A percentile compares a stretch with the other conserved stretches of the same genome.
phyloP scores from a whole-genome alignment of 2,113 vertebrate genomes.

The Agapornis roseicollis region DNA sequence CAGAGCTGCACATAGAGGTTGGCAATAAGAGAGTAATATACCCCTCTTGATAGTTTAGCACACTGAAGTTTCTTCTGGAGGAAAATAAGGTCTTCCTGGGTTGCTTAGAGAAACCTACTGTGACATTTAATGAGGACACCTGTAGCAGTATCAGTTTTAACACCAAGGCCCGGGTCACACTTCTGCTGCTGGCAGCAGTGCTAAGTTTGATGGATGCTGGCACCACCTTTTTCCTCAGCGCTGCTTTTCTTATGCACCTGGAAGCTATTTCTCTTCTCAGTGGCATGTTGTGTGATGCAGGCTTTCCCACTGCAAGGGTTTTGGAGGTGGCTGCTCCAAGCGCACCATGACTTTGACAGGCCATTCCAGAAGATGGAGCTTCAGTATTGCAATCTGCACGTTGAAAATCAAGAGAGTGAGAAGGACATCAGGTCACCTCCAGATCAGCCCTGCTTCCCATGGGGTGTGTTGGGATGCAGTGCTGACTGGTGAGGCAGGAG shows the following conservation, averaged over 20 bases:
- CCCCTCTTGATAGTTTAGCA: neutral
- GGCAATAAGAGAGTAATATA: neutral
- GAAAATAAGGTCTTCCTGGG: neutral
- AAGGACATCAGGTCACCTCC: neutral
- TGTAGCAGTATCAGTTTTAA: neutral
- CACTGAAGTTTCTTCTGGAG: neutral
- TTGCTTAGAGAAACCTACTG: neutral
- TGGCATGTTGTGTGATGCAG: accelerated
- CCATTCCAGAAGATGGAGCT: neutral
- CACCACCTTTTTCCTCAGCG: neutral
- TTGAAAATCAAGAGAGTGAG: accelerated
- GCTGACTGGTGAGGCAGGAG: accelerated
- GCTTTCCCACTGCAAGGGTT: accelerated
- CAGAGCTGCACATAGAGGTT: accelerated
- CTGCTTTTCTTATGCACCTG: neutral
- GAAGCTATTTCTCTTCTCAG: neutral
- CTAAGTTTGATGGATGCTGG: neutral
- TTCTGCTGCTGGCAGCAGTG: neutral
- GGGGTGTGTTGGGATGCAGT: accelerated
- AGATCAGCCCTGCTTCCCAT: accelerated
- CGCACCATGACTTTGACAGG: accelerated
- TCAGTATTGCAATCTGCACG: neutral
- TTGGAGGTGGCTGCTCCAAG: neutral
- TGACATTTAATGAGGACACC: neutral
- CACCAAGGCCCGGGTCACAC: neutral